Conservation (phyloP, 2,888 invertebrate genomes). For the Andrena fulva region DNA sequence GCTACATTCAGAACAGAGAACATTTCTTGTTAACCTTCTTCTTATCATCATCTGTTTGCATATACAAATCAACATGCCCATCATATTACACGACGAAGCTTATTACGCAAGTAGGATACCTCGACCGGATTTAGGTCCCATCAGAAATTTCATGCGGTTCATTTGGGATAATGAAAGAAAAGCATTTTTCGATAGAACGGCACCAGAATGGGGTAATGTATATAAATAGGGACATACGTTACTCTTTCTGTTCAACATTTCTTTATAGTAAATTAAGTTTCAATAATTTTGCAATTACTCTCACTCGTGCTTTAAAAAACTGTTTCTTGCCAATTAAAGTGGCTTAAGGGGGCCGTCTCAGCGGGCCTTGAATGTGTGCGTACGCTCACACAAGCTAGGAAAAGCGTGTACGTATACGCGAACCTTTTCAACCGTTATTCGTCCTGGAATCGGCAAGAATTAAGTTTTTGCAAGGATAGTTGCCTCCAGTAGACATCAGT, state of each 20-base stretch:
- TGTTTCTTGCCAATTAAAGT: background rate
- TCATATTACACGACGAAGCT: slow-evolving; percentile 77
- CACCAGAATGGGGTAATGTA: slow-evolving; percentile 79
- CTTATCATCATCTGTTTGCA: background rate
- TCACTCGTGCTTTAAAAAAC: background rate
- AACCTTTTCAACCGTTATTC: too few relatives aligned
- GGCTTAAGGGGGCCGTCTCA: too few relatives aligned
- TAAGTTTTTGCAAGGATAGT: too few relatives aligned
- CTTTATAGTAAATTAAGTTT: background rate
- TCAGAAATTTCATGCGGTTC: slow-evolving; percentile 76
- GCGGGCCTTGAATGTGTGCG: too few relatives aligned
- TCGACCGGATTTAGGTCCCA: slow-evolving; percentile 73
- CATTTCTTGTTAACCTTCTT: slow-evolving; percentile 12
- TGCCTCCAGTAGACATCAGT: too few relatives aligned
- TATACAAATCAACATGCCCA: slow-evolving; percentile 28
- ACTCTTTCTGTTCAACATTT: slow-evolving; percentile 9
- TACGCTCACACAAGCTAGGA: too few relatives aligned
- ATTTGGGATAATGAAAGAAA: slow-evolving; percentile 77
- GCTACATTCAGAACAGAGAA: slow-evolving; percentile 24
- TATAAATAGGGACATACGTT: slow-evolving; percentile 15
- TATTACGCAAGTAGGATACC: slow-evolving; percentile 80
- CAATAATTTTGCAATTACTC: background rate
- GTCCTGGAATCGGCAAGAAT: too few relatives aligned
- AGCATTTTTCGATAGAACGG: slow-evolving; percentile 77
- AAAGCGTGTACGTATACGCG: too few relatives aligned